Evolutionary conservation across 2,113 vertebrate genomes (phyloP).

Genomic region (Puntigrus tetrazona): DNA sequence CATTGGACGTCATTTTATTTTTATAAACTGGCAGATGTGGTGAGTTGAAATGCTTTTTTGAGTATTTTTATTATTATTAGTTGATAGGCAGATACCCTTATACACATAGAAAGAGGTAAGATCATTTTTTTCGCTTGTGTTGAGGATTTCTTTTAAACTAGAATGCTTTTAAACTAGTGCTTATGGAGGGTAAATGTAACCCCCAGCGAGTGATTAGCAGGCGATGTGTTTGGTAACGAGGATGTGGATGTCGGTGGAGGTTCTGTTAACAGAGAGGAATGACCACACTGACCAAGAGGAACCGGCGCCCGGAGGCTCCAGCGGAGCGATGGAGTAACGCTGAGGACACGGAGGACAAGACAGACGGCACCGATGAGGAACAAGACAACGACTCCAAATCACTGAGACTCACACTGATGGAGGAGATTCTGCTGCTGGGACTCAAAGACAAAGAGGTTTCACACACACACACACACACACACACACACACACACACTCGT

Average conservation of each 20-base stretch:
- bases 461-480: background rate
- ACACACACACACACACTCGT: background rate
- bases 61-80: too few relatives aligned
- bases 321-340: conserved; percentile 57
- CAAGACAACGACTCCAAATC: conserved; percentile 74
- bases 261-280: conserved; percentile 61
- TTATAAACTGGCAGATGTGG: background rate
- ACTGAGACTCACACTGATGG: conserved; percentile 84
- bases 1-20: background rate
- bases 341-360: conserved; percentile 60
- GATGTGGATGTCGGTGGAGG: background rate
- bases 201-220: background rate
- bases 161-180: background rate
- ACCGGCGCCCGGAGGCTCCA: conserved; percentile 63
- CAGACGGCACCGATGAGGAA: conserved; percentile 50
- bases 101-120: background rate
- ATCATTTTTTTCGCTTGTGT: background rate
- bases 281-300: conserved; percentile 78
- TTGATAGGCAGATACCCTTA: background rate
- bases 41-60: background rate
- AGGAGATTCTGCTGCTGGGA: conserved; percentile 84
- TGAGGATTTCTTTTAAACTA: background rate
- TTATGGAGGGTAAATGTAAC: background rate
- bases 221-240: background rate
- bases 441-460: conserved; percentile 86